Evolutionary conservation across 2,797 vertebrate genomes (phyloP).

Genomic region (Myotis daubentonii): DNA sequence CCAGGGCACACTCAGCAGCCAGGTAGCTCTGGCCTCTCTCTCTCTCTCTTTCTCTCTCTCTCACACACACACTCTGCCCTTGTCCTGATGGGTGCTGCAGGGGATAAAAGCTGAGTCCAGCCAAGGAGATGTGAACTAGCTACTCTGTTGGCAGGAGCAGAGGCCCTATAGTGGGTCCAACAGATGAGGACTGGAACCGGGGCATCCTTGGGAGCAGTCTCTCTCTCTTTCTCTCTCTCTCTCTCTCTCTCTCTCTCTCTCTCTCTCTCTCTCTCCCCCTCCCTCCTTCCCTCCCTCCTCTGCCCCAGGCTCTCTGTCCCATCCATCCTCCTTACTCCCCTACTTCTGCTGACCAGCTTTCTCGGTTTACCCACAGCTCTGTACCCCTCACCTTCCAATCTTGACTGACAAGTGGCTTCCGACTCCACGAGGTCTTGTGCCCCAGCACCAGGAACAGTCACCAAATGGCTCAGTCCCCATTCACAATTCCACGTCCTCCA

Average conservation of each 20-base stretch:
- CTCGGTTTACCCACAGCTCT: background rate
- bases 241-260: background rate
- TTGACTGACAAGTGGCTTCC: background rate
- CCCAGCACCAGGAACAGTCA: background rate
- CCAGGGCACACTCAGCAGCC: background rate
- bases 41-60: too few species aligned
- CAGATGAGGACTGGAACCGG: background rate
- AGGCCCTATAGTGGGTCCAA: background rate
- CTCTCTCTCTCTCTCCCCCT: too few species aligned
- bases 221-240: background rate
- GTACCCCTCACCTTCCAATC: background rate
- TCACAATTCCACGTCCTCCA: background rate
- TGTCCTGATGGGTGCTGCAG: too few species aligned
- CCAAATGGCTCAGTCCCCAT: background rate
- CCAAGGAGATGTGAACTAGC: background rate
- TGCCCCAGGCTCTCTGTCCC: background rate
- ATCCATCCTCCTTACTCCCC: too few species aligned
- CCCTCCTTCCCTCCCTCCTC: background rate
- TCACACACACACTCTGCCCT: accelerated
- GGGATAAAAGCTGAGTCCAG: background rate
- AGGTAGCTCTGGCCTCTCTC: too few species aligned
- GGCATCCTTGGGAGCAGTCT: background rate
- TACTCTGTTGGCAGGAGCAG: background rate
- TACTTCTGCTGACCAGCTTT: background rate
- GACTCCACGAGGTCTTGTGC: background rate